These are phyloP conservation scores for Brachyptera putata DNA, from an alignment of 2,888 invertebrate species.

Conservation along the genomic window DNA sequence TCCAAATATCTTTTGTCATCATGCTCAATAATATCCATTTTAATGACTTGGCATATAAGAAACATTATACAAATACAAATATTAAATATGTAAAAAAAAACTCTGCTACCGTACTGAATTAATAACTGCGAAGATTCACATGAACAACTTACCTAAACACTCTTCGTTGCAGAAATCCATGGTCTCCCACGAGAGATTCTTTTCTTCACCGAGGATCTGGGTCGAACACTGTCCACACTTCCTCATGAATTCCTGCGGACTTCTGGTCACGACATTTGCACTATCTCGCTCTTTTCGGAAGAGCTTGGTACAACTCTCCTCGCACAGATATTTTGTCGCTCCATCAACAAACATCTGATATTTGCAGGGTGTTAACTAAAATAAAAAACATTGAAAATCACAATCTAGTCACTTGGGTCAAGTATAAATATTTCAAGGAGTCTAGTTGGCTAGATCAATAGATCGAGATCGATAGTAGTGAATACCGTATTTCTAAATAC, in stretches of 20 bases:
- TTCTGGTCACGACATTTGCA: constrained; percentile 45
- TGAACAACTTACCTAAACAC: constrained; percentile 66
- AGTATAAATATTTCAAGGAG: too few relatives aligned
- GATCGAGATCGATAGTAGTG: too few relatives aligned
- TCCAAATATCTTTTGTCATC: too few relatives aligned
- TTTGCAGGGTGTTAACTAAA: constrained; percentile 26
- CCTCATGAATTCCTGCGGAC: constrained; percentile 49
- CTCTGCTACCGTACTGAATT: too few relatives aligned
- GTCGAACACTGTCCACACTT: constrained; percentile 54
- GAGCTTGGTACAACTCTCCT: constrained; percentile 25
- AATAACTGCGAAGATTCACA: too few relatives aligned
- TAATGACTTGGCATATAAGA: too few relatives aligned
- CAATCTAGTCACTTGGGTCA: constrained; percentile 18
- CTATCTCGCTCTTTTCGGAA: constrained; percentile 39
- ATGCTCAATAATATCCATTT: too few relatives aligned
- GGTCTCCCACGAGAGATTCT: constrained; percentile 81
- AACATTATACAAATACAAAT: too few relatives aligned
- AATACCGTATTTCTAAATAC: too few relatives aligned
- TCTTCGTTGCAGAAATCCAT: constrained; percentile 90
- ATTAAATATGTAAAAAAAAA: too few relatives aligned
- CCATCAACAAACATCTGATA: constrained; percentile 26
- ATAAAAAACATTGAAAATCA: neutral
- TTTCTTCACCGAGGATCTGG: constrained; percentile 53
- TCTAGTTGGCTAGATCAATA: too few relatives aligned
- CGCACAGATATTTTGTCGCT: constrained; percentile 25